Evolutionary conservation across 2,888 invertebrate species (phyloP).

Genomic region (Galeopsomyia nigrocyanea): DNA sequence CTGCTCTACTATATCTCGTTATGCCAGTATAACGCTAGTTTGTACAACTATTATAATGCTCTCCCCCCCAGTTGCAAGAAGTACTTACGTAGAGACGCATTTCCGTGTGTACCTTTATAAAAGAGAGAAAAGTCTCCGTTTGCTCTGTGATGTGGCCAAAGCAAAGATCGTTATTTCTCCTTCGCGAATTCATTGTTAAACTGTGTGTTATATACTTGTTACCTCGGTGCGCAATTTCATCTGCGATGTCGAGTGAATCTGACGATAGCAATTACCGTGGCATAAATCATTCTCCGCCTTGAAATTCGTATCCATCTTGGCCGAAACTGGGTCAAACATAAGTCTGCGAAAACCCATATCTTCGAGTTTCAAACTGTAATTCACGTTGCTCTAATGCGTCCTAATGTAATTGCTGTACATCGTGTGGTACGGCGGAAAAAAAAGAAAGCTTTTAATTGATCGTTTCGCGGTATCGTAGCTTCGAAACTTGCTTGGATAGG

Average conservation of each 20-base stretch:
- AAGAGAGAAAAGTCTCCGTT: neutral
- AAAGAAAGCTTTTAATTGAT: neutral
- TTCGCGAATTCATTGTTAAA: neutral
- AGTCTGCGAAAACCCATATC: slow-evolving; percentile 1
- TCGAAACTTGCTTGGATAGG: neutral
- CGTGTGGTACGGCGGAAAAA: neutral
- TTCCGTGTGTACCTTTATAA: neutral
- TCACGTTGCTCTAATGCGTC: slow-evolving; percentile 8
- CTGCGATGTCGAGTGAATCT: neutral
- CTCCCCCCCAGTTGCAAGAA: neutral
- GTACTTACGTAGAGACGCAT: neutral
- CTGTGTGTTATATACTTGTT: neutral
- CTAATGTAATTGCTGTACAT: neutral
- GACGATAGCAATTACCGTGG: neutral
- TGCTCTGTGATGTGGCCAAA: no score
- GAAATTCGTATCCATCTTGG: slow-evolving; percentile 12
- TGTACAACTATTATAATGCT: slow-evolving; percentile 30
- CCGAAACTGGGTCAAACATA: slow-evolving; percentile 11
- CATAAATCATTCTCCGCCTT: neutral
- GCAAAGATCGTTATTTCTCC: neutral
- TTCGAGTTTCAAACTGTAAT: slow-evolving; percentile 22
- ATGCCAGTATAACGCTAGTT: slow-evolving; percentile 33
- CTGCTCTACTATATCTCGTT: slow-evolving; percentile 23
- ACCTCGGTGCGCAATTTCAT: neutral
- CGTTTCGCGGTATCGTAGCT: neutral